Conservation (phyloP, 2,888 invertebrate genomes). For the Bhutanitis thaidina region DNA sequence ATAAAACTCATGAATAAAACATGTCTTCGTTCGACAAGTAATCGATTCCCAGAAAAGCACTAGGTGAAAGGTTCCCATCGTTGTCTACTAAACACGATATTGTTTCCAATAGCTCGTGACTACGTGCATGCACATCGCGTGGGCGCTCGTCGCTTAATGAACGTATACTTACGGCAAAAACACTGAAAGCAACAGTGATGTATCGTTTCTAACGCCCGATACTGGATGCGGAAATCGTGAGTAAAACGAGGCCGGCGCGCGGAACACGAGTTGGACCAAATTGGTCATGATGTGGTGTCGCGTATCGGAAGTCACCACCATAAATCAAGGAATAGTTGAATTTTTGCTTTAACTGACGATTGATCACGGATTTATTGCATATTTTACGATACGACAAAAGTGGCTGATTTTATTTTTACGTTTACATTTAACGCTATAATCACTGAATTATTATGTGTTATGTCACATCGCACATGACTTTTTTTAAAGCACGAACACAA, state of each 20-base stretch:
- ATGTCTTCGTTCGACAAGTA: slow-evolving; percentile 27
- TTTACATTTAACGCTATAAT: not conserved
- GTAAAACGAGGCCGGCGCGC: slow-evolving; percentile 37
- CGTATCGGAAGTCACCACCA: slow-evolving; percentile 22
- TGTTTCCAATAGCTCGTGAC: slow-evolving; percentile 33
- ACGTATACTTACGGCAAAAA: slow-evolving; percentile 36
- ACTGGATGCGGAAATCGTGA: slow-evolving; percentile 45
- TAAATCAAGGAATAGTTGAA: slow-evolving; percentile 5
- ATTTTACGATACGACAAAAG: too few species aligned
- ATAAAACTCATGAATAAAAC: slow-evolving; percentile 42
- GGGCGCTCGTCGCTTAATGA: slow-evolving; percentile 49
- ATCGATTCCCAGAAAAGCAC: slow-evolving; percentile 45
- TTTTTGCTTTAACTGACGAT: not conserved
- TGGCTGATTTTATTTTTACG: too few species aligned
- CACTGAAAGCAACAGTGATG: slow-evolving; percentile 65
- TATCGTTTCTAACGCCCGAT: slow-evolving; percentile 36
- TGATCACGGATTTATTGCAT: not conserved
- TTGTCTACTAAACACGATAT: slow-evolving; percentile 37
- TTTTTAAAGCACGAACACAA: slow-evolving; percentile 18
- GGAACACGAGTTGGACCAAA: slow-evolving; percentile 35
- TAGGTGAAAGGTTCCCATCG: slow-evolving; percentile 59
- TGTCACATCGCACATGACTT: not conserved
- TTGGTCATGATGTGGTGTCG: slow-evolving; percentile 18
- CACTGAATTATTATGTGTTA: not conserved
- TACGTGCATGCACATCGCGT: slow-evolving; percentile 52